Evolutionary conservation across 2,797 vertebrate species (phyloP).

Genomic region (Fratercula arctica): DNA sequence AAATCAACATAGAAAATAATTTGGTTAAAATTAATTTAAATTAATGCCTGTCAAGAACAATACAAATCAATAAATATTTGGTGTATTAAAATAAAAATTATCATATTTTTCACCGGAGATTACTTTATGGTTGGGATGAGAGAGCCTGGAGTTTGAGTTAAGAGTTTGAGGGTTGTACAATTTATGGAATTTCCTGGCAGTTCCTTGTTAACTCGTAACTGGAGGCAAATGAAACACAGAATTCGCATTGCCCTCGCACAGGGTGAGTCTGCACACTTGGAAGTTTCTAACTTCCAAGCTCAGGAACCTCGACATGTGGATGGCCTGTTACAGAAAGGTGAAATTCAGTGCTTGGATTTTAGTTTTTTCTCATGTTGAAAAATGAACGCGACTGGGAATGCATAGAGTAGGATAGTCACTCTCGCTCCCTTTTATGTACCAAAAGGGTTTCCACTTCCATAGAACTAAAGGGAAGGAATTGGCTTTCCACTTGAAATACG

Average conservation of each 20-base stretch:
- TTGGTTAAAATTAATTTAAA: not conserved
- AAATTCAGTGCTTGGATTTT: not conserved
- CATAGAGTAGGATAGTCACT: not conserved
- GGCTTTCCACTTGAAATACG: not conserved
- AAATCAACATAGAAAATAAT: not conserved
- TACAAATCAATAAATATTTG: not conserved
- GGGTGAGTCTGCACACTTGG: not conserved
- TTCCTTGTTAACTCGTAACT: not conserved
- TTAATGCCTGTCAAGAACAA: not conserved
- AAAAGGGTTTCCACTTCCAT: not conserved
- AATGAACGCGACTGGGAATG: not conserved
- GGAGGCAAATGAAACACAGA: not conserved
- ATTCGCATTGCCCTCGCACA: not conserved
- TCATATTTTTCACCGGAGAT: not conserved
- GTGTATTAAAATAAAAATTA: not conserved
- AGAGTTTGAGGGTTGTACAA: not conserved
- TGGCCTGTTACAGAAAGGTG: not conserved
- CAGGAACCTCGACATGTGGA: not conserved
- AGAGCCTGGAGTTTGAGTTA: not conserved
- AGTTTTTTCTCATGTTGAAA: not conserved
- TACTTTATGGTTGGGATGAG: not conserved
- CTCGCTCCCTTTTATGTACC: not conserved
- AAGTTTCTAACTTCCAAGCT: not conserved
- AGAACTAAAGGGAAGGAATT: not conserved
- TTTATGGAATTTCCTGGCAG: not conserved